Conservation (phyloP, 1,140 invertebrate genomes). For the Aphaenogaster floridana region DNA sequence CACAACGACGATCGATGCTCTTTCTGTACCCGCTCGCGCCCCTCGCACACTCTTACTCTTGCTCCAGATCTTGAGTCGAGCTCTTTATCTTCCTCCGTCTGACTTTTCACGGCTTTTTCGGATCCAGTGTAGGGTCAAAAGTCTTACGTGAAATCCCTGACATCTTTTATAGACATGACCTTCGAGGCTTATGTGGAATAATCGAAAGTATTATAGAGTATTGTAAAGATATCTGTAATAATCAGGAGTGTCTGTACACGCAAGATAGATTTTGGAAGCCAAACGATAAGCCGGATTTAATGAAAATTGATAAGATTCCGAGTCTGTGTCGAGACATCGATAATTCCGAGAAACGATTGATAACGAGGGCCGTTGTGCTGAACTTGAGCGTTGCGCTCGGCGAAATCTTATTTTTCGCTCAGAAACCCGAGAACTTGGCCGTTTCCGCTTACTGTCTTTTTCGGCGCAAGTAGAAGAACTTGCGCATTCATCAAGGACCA, state of each 20-base stretch:
- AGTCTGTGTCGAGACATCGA: not conserved
- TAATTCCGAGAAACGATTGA: not conserved
- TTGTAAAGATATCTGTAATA: not conserved
- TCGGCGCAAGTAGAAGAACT: not conserved
- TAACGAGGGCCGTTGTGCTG: not conserved
- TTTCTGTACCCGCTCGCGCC: conserved; percentile 23
- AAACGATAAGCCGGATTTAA: not conserved
- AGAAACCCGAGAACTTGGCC: not conserved
- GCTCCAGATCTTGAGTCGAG: not conserved
- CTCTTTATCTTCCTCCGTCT: not conserved
- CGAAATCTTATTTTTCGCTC: not conserved
- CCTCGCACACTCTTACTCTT: conserved; percentile 10
- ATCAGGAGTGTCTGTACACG: not conserved
- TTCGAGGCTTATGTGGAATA: too few relatives aligned
- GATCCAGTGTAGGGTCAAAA: not conserved
- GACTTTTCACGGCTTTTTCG: not conserved
- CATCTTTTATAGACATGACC: not conserved
- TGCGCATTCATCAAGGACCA: not conserved
- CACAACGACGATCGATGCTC: conserved; percentile 51
- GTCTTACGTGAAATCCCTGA: not conserved
- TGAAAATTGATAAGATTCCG: not conserved
- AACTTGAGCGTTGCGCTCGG: not conserved
- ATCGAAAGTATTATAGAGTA: not conserved
- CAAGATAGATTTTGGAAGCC: not conserved
- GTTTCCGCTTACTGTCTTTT: not conserved